phyloP scores from a whole-genome alignment of 1,140 invertebrate species.

The Medauroidea extradentata region DNA sequence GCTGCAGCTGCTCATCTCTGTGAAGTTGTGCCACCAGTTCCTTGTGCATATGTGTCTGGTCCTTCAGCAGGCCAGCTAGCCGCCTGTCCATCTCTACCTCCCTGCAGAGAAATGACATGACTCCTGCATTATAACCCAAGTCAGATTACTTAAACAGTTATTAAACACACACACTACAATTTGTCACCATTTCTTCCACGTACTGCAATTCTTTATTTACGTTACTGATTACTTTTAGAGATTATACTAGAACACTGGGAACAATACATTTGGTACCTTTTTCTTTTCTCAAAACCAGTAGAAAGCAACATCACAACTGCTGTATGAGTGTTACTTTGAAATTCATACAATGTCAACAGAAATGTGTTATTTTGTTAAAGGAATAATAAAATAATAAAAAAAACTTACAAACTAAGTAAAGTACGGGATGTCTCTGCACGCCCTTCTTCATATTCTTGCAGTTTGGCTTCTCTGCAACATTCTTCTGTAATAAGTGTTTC shows the following conservation, averaged over 20 bases:
- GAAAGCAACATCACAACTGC: not conserved
- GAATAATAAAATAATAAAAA: not conserved
- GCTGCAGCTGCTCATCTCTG: conserved; percentile 66
- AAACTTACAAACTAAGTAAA: conserved; percentile 22
- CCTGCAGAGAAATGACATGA: conserved; percentile 5
- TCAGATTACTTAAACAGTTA: too few species aligned
- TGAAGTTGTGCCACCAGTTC: conserved; percentile 54
- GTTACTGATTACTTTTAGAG: not conserved
- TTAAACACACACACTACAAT: too few species aligned
- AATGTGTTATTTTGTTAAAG: not conserved
- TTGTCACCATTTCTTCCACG: too few species aligned
- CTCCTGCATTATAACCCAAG: too few species aligned
- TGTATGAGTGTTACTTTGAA: not conserved
- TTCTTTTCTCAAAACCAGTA: too few species aligned
- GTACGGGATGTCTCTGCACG: conserved; percentile 42
- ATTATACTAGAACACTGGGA: not conserved
- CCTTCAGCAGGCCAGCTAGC: conserved; percentile 40
- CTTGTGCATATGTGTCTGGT: conserved; percentile 53
- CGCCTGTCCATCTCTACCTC: conserved; percentile 35
- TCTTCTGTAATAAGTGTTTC: conserved; percentile 60
- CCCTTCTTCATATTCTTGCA: conserved; percentile 54
- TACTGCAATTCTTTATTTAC: too few species aligned
- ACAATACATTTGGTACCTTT: not conserved
- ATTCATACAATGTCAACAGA: conserved; percentile 17
- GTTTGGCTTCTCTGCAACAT: conserved; percentile 49